These are phyloP conservation scores for Dasyurus viverrinus DNA, from an alignment of 2,113 vertebrate species.

Conservation along the genomic window DNA sequence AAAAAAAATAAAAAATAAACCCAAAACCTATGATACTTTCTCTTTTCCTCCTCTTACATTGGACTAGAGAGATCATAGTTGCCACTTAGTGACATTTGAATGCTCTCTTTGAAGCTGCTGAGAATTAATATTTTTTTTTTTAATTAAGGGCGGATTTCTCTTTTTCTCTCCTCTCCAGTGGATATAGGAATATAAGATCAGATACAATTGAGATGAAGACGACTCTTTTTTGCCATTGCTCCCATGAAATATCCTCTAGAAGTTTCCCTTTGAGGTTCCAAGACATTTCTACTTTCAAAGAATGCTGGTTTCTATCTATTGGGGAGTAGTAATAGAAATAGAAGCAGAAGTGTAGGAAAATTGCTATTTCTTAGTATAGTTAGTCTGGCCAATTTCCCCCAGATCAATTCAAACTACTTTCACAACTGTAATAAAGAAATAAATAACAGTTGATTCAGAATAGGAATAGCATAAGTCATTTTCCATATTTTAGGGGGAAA, in stretches of 20 bases:
- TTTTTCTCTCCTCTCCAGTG: not conserved
- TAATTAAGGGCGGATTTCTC: not conserved
- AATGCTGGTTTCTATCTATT: not conserved
- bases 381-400: not conserved
- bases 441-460: not conserved
- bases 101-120: not conserved
- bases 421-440: slow-evolving; percentile 1
- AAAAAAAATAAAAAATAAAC: not conserved
- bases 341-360: not conserved
- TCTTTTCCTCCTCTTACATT: not conserved
- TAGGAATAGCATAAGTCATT: not conserved
- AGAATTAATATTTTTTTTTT: not conserved
- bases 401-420: not conserved
- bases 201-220: not conserved
- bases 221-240: not conserved
- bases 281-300: not conserved
- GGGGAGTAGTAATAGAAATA: not conserved
- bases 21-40: not conserved
- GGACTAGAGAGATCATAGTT: not conserved
- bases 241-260: not conserved
- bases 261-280: not conserved
- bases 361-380: slow-evolving; percentile 21
- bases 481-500: slow-evolving; percentile 2
- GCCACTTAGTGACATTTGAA: not conserved
- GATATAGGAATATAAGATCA: not conserved